These are phyloP conservation scores for Philopotamus ludificatus DNA, from an alignment of 1,140 invertebrate genomes.

Conservation along the genomic window DNA sequence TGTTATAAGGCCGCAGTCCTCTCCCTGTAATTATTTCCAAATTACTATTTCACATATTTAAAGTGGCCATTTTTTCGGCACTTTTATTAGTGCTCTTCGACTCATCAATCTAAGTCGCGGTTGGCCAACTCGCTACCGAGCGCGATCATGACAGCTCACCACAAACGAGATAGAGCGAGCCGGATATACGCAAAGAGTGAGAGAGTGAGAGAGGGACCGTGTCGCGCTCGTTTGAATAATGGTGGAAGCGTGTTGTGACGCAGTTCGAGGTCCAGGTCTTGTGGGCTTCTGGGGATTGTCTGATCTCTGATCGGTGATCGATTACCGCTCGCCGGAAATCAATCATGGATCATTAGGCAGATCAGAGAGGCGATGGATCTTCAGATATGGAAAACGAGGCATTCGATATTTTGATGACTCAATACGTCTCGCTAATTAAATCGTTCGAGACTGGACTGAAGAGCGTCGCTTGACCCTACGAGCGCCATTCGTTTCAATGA, in stretches of 20 bases:
- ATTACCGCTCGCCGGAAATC: too few relatives aligned
- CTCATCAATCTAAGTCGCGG: slow-evolving; percentile 35
- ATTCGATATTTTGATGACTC: too few relatives aligned
- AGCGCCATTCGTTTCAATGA: too few relatives aligned
- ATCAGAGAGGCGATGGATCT: too few relatives aligned
- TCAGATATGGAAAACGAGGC: too few relatives aligned
- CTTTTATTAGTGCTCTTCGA: slow-evolving; percentile 22
- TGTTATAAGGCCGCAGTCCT: slow-evolving; percentile 34
- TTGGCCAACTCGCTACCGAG: slow-evolving; percentile 20
- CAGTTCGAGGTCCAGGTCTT: not conserved
- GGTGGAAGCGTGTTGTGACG: slow-evolving; percentile 20
- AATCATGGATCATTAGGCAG: too few relatives aligned
- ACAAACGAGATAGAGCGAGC: slow-evolving; percentile 25
- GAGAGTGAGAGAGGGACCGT: not conserved
- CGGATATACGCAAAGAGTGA: not conserved
- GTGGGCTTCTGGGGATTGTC: not conserved
- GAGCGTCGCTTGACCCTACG: too few relatives aligned
- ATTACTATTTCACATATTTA: slow-evolving; percentile 25
- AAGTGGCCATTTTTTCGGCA: slow-evolving; percentile 27
- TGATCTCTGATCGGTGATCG: not conserved
- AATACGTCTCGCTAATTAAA: too few relatives aligned
- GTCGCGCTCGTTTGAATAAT: slow-evolving; percentile 31
- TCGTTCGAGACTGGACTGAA: too few relatives aligned
- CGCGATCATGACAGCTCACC: not conserved
- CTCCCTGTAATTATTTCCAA: slow-evolving; percentile 28